Conservation (phyloP, 2,888 invertebrate species). For the Nomada ferruginata region DNA sequence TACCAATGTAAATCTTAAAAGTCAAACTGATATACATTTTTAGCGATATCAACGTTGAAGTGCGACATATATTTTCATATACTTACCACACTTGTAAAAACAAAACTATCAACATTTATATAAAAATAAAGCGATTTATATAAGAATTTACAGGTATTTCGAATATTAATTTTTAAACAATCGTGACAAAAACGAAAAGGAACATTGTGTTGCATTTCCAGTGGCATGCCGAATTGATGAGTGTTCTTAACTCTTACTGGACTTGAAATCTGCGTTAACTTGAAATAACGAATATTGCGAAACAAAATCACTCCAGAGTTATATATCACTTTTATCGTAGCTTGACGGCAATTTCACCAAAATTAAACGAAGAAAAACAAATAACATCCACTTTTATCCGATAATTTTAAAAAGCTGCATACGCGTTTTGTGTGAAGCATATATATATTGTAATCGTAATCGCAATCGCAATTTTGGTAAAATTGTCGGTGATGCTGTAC, state of each 20-base stretch:
- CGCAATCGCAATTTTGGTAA: conserved; percentile 71
- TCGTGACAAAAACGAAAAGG: background rate
- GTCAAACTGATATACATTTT: conserved; percentile 17
- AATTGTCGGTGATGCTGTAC: conserved; percentile 80
- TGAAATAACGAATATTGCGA: conserved; percentile 72
- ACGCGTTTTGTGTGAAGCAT: conserved; percentile 59
- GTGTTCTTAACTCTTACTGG: conserved; percentile 75
- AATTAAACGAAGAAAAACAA: conserved; percentile 29
- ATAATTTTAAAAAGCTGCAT: conserved; percentile 58
- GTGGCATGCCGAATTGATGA: conserved; percentile 76
- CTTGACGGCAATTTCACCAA: conserved; percentile 79
- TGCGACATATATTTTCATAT: conserved; percentile 41
- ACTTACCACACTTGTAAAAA: conserved; percentile 23
- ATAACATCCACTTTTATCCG: conserved; percentile 56
- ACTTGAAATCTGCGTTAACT: conserved; percentile 75
- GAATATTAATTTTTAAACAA: conserved; percentile 11
- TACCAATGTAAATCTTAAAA: conserved; percentile 6
- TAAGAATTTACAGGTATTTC: conserved; percentile 21
- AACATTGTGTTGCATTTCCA: conserved; percentile 81
- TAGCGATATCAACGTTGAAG: conserved; percentile 10
- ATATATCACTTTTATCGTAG: conserved; percentile 79
- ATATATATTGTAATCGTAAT: conserved; percentile 31
- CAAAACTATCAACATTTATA: no score
- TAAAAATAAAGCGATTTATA: conserved; percentile 22
- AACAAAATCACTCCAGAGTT: conserved; percentile 79